A percentile compares a stretch with the other conserved stretches of the same genome.
These are phyloP conservation scores for Oxyruncus cristatus DNA, from an alignment of 2,113 vertebrate genomes.

Conservation along the genomic window DNA sequence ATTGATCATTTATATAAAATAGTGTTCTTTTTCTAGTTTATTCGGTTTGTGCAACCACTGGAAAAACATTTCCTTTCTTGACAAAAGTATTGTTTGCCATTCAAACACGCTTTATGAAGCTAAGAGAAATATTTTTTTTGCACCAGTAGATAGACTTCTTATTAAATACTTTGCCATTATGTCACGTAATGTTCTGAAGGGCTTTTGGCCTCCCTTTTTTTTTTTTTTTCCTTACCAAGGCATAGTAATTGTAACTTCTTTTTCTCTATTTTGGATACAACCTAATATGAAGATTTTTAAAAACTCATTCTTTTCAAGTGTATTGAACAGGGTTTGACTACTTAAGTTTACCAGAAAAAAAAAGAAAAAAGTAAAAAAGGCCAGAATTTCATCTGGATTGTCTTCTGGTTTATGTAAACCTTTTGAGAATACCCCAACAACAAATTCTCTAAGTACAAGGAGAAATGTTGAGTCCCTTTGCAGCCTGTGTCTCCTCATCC, in stretches of 20 bases:
- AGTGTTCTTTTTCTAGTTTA: slow-evolving; percentile 70
- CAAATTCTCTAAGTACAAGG: not conserved
- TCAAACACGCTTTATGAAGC: not conserved
- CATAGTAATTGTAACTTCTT: not conserved
- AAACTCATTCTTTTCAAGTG: not conserved
- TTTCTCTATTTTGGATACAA: not conserved
- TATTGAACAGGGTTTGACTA: not conserved
- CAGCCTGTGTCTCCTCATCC: not conserved
- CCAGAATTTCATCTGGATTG: not conserved
- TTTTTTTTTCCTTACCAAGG: not conserved
- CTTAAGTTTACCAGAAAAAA: not conserved
- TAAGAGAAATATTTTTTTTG: slow-evolving; percentile 3
- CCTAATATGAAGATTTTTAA: not conserved
- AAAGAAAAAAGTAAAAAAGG: not conserved
- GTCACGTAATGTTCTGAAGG: not conserved
- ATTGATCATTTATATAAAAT: slow-evolving; percentile 74
- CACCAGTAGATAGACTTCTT: slow-evolving; percentile 2
- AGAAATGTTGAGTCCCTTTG: not conserved
- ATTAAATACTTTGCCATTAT: slow-evolving; percentile 16
- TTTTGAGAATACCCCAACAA: not conserved
- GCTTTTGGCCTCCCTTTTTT: not conserved
- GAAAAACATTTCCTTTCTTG: slow-evolving; percentile 68
- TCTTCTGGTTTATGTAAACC: not conserved
- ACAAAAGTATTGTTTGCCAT: slow-evolving; percentile 39
- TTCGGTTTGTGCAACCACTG: slow-evolving; percentile 67